These are phyloP conservation scores for Eristalinus sepulchralis DNA, from an alignment of 2,888 invertebrate species.

Conservation along the genomic window DNA sequence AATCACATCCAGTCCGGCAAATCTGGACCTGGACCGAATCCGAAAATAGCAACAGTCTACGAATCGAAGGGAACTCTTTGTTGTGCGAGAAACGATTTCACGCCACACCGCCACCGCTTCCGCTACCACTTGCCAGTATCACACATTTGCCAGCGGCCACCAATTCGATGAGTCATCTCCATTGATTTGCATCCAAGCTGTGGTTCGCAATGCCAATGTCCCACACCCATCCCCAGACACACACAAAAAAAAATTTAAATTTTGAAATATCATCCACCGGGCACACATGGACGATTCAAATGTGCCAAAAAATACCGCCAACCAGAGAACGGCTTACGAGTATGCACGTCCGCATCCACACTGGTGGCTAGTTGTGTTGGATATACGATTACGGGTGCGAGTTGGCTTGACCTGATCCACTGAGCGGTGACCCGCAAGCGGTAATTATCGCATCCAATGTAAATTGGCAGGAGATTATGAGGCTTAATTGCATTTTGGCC, in stretches of 20 bases:
- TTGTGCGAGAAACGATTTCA: background rate
- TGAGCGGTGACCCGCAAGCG: slow-evolving; percentile 56
- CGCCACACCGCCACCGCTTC: slow-evolving; percentile 10
- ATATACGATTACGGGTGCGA: background rate
- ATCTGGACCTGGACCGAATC: background rate
- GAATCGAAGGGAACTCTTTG: background rate
- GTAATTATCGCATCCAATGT: slow-evolving; percentile 65
- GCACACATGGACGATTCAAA: background rate
- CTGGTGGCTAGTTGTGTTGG: background rate
- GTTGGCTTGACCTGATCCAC: slow-evolving; percentile 34
- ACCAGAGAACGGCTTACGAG: background rate
- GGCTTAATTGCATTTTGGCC: slow-evolving; percentile 63
- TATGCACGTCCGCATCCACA: background rate
- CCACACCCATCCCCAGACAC: background rate
- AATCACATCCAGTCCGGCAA: background rate
- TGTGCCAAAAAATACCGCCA: background rate
- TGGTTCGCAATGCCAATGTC: slow-evolving; percentile 51
- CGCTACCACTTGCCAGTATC: background rate
- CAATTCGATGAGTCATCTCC: slow-evolving; percentile 17
- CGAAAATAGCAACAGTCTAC: background rate
- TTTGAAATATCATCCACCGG: background rate
- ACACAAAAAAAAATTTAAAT: background rate
- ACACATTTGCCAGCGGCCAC: slow-evolving; percentile 39
- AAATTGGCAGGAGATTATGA: slow-evolving; percentile 68
- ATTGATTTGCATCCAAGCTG: slow-evolving; percentile 59